Evolutionary conservation across 2,888 invertebrate species (phyloP).

Genomic region (Aquatica leii): DNA sequence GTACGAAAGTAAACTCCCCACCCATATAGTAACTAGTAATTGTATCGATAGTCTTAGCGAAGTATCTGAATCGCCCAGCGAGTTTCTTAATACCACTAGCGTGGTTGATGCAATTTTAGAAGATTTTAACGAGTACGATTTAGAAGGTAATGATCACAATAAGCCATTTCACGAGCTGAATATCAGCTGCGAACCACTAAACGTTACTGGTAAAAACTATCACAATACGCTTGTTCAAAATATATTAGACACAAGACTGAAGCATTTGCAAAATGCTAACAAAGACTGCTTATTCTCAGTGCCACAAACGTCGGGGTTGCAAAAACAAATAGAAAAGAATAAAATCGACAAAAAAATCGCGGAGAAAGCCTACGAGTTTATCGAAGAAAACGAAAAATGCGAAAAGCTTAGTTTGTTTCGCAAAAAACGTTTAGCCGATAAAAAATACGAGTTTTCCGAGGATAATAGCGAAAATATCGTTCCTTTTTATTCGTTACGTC

Average conservation of each 20-base stretch:
- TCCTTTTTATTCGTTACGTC: slow-evolving; percentile 69
- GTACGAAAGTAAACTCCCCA: slow-evolving; percentile 44
- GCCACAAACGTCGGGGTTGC: slow-evolving; percentile 52
- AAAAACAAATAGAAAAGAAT: slow-evolving; percentile 50
- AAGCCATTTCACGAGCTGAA: slow-evolving; percentile 62
- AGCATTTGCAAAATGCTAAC: slow-evolving; percentile 53
- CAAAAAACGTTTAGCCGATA: slow-evolving; percentile 85
- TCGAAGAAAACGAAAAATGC: slow-evolving; percentile 83
- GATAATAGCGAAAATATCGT: slow-evolving; percentile 74
- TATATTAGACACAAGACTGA: slow-evolving; percentile 58
- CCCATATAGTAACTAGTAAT: slow-evolving; percentile 32
- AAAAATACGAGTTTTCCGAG: slow-evolving; percentile 91
- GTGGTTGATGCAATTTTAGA: slow-evolving; percentile 59
- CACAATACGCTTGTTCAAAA: slow-evolving; percentile 59
- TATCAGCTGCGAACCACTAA: slow-evolving; percentile 61
- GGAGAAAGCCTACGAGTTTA: slow-evolving; percentile 85
- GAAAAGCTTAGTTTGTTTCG: slow-evolving; percentile 88
- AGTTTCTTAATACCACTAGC: slow-evolving; percentile 55
- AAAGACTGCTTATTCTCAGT: slow-evolving; percentile 58
- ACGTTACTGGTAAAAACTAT: slow-evolving; percentile 61
- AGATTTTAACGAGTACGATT: slow-evolving; percentile 61
- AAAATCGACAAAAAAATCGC: slow-evolving; percentile 64
- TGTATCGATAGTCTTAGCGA: slow-evolving; percentile 56
- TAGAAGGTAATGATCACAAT: slow-evolving; percentile 58
- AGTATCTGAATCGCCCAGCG: slow-evolving; percentile 57